Evolutionary conservation across 1,140 invertebrate genomes (phyloP).

Genomic region (Pseudomyrmex concolor): DNA sequence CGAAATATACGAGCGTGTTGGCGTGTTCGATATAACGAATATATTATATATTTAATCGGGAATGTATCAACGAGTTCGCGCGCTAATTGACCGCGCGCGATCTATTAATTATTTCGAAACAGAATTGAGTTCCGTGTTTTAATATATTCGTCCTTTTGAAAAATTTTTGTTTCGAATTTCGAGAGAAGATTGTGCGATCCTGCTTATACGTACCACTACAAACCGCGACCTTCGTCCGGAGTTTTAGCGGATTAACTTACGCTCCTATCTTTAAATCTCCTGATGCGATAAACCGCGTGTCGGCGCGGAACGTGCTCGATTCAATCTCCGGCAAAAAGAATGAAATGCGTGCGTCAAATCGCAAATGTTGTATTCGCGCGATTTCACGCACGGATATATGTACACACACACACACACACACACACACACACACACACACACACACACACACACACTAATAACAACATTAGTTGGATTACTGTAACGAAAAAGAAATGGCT

Average conservation of each 20-base stretch:
- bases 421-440: neutral
- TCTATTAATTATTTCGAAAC: no score
- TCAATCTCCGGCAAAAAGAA: neutral
- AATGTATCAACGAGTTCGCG: no score
- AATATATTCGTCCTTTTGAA: no score
- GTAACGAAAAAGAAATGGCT: neutral
- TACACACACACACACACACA: neutral
- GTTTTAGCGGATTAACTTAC: no score
- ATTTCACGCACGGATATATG: constrained; percentile 5
- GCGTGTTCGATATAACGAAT: neutral
- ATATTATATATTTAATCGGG: no score
- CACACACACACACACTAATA: neutral
- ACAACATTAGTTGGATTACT: constrained; percentile 16
- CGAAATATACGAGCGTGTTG: constrained; percentile 8
- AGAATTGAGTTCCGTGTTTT: no score
- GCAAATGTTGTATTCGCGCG: constrained; percentile 23
- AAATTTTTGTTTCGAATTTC: no score
- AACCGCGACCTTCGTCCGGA: no score
- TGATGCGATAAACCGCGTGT: neutral
- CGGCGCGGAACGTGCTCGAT: neutral
- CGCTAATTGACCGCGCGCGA: no score
- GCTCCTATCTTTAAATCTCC: no score
- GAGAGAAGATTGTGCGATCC: no score
- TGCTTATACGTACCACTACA: no score
- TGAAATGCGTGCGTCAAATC: constrained; percentile 10